Evolutionary conservation across 64 coral and sea anemone species (phyloP), one percentile per base, ranked within the genome.

Genomic region (Anthopleura sola): DNA sequence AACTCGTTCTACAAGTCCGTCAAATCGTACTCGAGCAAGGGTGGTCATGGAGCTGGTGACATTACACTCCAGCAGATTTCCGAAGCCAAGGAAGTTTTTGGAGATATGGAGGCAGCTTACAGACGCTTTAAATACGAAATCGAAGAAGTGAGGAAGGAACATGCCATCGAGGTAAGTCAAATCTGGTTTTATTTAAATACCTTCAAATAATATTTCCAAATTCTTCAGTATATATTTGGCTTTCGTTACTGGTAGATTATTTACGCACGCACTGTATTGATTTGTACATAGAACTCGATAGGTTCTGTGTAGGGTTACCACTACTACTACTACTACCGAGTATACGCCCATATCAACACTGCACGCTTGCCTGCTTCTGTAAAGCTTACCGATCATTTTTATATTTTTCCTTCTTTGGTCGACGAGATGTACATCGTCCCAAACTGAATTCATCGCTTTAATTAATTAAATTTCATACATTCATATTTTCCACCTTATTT

Each of bases 31-130:
- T 56, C 82, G n/a, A 87, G 60, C 33, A 80, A 55, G 19, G 46
- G 76, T 15, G 78, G 85, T 6, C 77, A 87, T 21, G 90, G 90
- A 0, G 77, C 81, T 26, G 81, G 78, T 44, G 90, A 92, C 20
- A 76, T 92, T 53, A 75, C 90, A 24, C 85, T 92, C 23, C 90
- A 92, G 49, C 85, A 92, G 48, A 92, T 92, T 55, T 71, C 90
- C 6, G 90, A 92, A 58, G 90, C 90, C 34, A 92, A 92, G 55
- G 90, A 92, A 83, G 86, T 92, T 53, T 87, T 92, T 68, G 81
- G 86, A 33, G 90, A 92, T 75, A 92, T 92, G 90, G 90, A 92
- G 75, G 90, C 85, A 12, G 90, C 90, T 46, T 92, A 87, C 90
- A 87, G 85, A 75, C 79, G 86, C 50, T 92, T 82, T 60, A 92